Conservation (phyloP, 2,797 vertebrate genomes). For the Lithobates pipiens region DNA sequence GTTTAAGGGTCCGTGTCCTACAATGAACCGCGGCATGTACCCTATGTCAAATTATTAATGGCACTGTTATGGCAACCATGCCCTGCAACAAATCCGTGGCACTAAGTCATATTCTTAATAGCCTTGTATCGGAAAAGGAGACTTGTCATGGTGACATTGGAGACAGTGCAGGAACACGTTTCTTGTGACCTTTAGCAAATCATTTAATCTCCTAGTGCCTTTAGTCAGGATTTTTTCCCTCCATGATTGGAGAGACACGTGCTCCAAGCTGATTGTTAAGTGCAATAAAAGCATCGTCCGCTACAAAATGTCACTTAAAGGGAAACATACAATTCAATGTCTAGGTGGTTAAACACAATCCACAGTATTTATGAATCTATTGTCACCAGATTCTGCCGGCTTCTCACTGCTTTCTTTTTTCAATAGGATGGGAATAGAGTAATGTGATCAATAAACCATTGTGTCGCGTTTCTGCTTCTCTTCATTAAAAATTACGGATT, state of each 20-base stretch:
- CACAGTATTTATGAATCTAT: no score
- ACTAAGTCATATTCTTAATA: constrained; percentile 11
- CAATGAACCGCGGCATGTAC: neutral
- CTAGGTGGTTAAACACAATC: no score
- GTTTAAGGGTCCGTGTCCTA: neutral
- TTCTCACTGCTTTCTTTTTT: no score
- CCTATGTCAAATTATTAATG: neutral
- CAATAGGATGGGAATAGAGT: no score
- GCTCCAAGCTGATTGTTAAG: neutral
- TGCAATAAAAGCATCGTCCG: neutral
- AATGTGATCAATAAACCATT: no score
- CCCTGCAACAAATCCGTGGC: neutral
- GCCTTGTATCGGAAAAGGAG: constrained; percentile 2
- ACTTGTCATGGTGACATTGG: constrained; percentile 21
- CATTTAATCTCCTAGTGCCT: constrained; percentile 45
- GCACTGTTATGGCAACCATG: neutral
- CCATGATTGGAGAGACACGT: neutral
- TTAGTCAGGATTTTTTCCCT: neutral
- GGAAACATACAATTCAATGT: neutral
- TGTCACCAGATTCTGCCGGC: no score
- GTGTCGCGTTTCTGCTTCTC: no score
- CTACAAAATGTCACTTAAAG: neutral
- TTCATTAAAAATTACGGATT: no score
- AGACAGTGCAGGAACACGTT: neutral
- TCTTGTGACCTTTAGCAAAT: constrained; percentile 50